Base-by-base conservation (phyloP, 2,797 vertebrate genomes). In the Pangasius djambal region DNA sequence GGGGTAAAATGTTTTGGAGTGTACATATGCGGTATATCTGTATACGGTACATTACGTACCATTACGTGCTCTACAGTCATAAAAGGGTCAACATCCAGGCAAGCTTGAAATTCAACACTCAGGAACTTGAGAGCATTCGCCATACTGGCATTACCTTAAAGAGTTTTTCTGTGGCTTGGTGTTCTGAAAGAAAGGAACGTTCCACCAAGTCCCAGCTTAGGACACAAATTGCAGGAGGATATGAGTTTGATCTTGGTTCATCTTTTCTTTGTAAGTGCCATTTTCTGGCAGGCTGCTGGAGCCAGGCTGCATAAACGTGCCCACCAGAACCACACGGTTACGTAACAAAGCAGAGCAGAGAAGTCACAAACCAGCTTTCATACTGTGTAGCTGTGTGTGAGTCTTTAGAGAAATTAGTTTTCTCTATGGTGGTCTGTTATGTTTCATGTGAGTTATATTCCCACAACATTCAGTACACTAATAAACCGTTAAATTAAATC, bases 281-380 rank as follows among this genome's bases (percentile, higher is more conserved):
- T 83, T 55, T 79, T 63, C 85, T 90, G 83, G 88, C 86, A 88
- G 77, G 31, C 20, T 88, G 67, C 37, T 89, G 83, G 83, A 86
- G 61, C 85, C 52, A 59, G 59, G 37, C 59, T 48, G 59, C 28
- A 78, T 63, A 55, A 89, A 85, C 70, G 20, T 74, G 63, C 61
- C 83, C 87, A 77, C 85, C 67, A 37, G 34, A 85, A 88, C 88
- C 85, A 88, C 90, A 88, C 20, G 25, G 50, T 75, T 72, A 88
- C 22, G 52, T 79, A 89, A 85, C 67, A 90, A 7, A 67, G 37
- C 48, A 18, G 25, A 59, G 34, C 79, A 83, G 79, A 67, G 40
- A 69, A 50, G 63, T 55, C 55, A 86, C 83, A 84, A 16, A 88
- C 44, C 61, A 50, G 34, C 31, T 16, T 79, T 70, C 13, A 61